These are phyloP conservation scores for Heliconius erato DNA, from an alignment of 2,888 invertebrate species.

Conservation along the genomic window DNA sequence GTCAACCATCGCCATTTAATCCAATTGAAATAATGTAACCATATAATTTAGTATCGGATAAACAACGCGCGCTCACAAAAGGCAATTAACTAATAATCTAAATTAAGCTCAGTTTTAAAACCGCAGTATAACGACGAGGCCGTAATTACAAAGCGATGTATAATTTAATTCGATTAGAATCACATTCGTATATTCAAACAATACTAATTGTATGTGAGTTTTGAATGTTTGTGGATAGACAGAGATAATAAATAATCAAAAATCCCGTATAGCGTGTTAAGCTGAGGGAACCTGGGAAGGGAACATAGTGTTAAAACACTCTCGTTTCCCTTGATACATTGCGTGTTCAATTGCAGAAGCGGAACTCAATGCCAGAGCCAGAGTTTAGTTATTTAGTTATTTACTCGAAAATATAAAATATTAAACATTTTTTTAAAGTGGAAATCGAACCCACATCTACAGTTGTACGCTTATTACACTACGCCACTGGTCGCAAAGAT, in stretches of 20 bases:
- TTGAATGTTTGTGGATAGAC: not conserved
- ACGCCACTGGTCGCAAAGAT: too few species aligned
- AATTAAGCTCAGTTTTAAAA: constrained; percentile 29
- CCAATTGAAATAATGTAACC: not conserved
- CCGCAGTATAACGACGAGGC: constrained; percentile 23
- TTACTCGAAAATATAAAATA: too few species aligned
- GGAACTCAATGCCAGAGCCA: too few species aligned
- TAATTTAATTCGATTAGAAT: constrained; percentile 27
- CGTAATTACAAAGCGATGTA: constrained; percentile 21
- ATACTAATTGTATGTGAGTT: not conserved
- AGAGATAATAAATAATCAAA: too few species aligned
- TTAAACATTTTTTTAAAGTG: too few species aligned
- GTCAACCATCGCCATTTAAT: not conserved
- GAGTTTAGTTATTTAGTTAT: too few species aligned
- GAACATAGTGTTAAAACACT: not conserved
- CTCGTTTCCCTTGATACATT: too few species aligned
- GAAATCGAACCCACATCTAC: too few species aligned
- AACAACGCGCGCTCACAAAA: constrained; percentile 12
- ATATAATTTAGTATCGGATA: constrained; percentile 3
- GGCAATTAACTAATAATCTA: constrained; percentile 26
- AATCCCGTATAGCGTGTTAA: too few species aligned
- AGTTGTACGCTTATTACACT: too few species aligned
- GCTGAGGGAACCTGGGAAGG: too few species aligned
- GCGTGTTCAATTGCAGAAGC: too few species aligned
- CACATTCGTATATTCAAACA: constrained; percentile 12